Base-by-base conservation (phyloP, 2,888 invertebrate species). In the Morinoia aosen region DNA sequence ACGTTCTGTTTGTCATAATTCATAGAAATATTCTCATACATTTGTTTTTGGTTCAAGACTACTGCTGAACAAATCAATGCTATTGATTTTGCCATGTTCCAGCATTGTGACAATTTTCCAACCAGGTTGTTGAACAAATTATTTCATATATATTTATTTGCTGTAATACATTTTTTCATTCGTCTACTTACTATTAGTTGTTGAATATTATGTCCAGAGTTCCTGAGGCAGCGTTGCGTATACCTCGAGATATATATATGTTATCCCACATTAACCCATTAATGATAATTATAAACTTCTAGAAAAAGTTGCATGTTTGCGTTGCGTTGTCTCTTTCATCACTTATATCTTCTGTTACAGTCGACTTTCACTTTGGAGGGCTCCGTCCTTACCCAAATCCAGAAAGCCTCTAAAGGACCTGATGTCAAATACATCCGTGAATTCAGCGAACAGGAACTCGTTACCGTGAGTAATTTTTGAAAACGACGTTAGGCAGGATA, bases 371-470 rank as follows among this genome's bases (percentile, higher is more conserved):
- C 96, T 8, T 33, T 96, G 94, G 96, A 97, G 19, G 97, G 97
- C n/a, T 96, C 96, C 95, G 96, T 96, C 95, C 94, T 97, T 94
- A 96, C 96, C 58, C 97, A 97, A 94, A 95, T 95, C 56, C 97
- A 97, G 95, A 96, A 94, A 58, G 97, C 97, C 40, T 95, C 94
- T 61, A 97, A 97, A 48, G 97, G 96, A 90, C 96, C 97, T 91
- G 96, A 95, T 40, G 95, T 96, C 5, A 96, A 95, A 40, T 97
- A 96, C 40, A 94, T 95, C n/a, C 96, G 97, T 40, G 97, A 97
- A 95, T 97, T 97, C 94, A 96, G 95, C 0, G 97, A 96, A 12
- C 95, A 88, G 7, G 96, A 96, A 88, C 96, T 97, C 97, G 96
- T 95, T 91, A 96, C 95, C 95, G 96, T 96, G 90, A 96, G 96